Evolutionary conservation across 1,140 invertebrate species (phyloP), one percentile per base, ranked within the genome.

Genomic region (Drosophila sturtevanti): DNA sequence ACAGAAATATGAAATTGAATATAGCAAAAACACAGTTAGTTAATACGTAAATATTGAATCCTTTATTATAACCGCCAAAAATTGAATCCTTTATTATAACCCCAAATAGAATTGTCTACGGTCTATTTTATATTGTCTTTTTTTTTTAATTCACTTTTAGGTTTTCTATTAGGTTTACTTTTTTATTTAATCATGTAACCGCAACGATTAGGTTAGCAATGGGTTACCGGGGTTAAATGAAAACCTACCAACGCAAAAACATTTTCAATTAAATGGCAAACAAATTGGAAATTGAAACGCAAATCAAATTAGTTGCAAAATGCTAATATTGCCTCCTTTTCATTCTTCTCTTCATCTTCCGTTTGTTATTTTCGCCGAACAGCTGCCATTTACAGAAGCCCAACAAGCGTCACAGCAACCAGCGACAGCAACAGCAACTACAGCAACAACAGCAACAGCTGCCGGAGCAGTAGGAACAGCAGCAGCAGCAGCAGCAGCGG

Each of bases 321-420:
- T 64, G 64, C 79, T 63, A 80, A 69, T 69, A 31, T 31, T 31
- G 35, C 56, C 60, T 11, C 24, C 35, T 67, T 7, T 37, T 11
- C 44, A 22, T 34, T 22, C n/a, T 24, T 21, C 24, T 48, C 12
- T 34, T 38, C 44, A n/a, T 41, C 37, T 54, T 41, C 9, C 4
- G 14, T 12, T 56, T 71, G 54, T n/a, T n/a, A n/a, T n/a, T n/a
- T n/a, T n/a, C n/a, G n/a, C n/a, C 41, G 37, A 22, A 24, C 60
- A 87, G 87, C 78, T 87, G 70, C 77, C 79, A 64, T 90, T 90
- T 61, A 71, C 61, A 60, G 86, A 90, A 90, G 81, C 86, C 75
- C 81, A 81, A 90, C 89, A 90, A 86, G 68, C 74, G 71, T 62
- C 74, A 24, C 78, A 86, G 38, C 76, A 68, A 38, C 68, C 58